Base-by-base conservation (phyloP, 2,797 vertebrate genomes). In the Rhincodon typus region DNA sequence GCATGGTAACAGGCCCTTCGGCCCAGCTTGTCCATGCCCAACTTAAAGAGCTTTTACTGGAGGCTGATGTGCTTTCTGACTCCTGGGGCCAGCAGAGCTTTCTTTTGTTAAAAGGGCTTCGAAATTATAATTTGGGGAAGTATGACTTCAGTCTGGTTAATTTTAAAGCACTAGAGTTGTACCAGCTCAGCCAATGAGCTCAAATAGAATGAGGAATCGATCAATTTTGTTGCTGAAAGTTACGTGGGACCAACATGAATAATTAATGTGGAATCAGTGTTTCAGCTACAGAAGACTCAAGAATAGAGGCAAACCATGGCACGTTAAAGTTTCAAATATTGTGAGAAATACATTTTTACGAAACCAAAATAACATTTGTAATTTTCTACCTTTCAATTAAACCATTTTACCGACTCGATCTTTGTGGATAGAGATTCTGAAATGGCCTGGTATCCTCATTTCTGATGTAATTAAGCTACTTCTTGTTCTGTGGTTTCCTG, bases 401-500 rank as follows among this genome's bases (percentile, higher is more conserved):
- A 25, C 62, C n/a, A 67, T 66, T 38, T 62, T 0, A 2, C 50
- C 38, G 57, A n/a, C 19, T 69, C 7, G 62, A 84, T 46, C 19
- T 25, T 23, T 84, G 82, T 46, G 82, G 90, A 25, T 13, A 23
- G n/a, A 4, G 62, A 23, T 93, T 69, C 7, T 12, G 90, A 42
- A 69, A 42, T 93, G n/a, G 5, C 69, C 67, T 38, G n/a, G 17
- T 38, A 0, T 79, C 27, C 30, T n/a, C 30, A 53, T n/a, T 53
- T 8, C 42, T 69, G n/a, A 6, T 21, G 3, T 67, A 42, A 69
- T 93, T 23, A 69, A 69, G 34, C 34, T 19, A 19, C 27, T 62
- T 62, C 13, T 57, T 53, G 13, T 67, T 96, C 96, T 96, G 96
- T 95, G 96, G 96, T 96, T 97, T 97, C 97, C 96, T 96, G 96